Evolutionary conservation across 2,888 invertebrate species (phyloP), one percentile per base, ranked within the genome.

Genomic region (Lacanobia wlatinum): DNA sequence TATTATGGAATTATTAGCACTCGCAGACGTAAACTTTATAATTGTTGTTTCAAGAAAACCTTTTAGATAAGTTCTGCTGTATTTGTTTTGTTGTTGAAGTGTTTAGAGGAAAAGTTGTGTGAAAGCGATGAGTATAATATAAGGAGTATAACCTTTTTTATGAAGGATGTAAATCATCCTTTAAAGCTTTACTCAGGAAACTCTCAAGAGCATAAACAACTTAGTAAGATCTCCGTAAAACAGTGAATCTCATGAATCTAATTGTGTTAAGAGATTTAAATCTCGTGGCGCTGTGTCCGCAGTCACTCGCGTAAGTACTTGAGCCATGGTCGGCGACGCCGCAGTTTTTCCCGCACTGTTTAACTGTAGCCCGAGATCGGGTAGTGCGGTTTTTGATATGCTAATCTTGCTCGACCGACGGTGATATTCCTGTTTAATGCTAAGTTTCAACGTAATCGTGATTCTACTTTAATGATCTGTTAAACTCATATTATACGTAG

Each of bases 361-460:
- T 43, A 3, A 16, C 34, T 60, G 71, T 84, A 70, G 74, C 40
- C 55, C 38, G n/a, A 67, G 68, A 70, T 34, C 40, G 67, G 61
- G 65, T 3, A 28, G 28, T 71, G 72, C 28, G 75, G 78, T 75
- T 80, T 85, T 85, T 82, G 82, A 82, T 76, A 84, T 82, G 84
- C 66, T 82, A 85, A 85, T 85, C 78, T 72, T 60, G 48, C 73
- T 70, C 43, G 3, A 43, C 1, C 61, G 53, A 3, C 58, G 16
- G 40, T 55, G 50, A 61, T 48, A 70, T 64, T 12, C 50, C 34
- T 64, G 67, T 56, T 60, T 63, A 40, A 62, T 48, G 48, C 52
- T 66, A 63, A 52, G 60, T 56, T 55, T 23, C 34, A 43, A 16
- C 9, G 28, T 21, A 59, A 23, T 28, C 2, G 40, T 10, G 10